These are phyloP conservation scores for Drosophila hydei DNA, from an alignment of 1,140 invertebrate species.

Conservation along the genomic window DNA sequence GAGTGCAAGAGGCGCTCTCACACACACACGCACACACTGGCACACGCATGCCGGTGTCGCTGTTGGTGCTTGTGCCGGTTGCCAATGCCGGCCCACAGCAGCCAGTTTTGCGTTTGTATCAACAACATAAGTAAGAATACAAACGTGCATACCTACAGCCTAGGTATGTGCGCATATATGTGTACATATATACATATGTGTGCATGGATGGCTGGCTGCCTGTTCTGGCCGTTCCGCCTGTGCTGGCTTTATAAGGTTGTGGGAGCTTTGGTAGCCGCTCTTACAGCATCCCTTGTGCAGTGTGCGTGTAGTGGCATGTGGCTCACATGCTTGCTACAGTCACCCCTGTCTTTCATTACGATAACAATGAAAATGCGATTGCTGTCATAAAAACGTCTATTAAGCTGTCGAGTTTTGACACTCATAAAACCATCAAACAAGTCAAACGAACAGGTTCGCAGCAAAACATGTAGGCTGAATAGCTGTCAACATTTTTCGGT, in stretches of 20 bases:
- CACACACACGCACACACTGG: conserved; percentile 3
- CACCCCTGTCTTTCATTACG: conserved; percentile 22
- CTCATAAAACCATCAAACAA: conserved; percentile 83
- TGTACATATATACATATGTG: neutral
- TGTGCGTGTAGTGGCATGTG: conserved; percentile 9
- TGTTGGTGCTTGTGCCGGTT: conserved; percentile 1
- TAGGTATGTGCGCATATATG: neutral
- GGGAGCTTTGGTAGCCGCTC: conserved; percentile 2
- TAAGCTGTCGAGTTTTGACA: conserved; percentile 77
- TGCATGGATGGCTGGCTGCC: neutral
- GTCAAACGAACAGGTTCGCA: conserved; percentile 76
- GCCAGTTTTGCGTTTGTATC: conserved; percentile 12
- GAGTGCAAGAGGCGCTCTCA: conserved; percentile 3
- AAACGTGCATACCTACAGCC: neutral
- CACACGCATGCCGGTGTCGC: conserved; percentile 8
- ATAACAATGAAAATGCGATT: conserved; percentile 64
- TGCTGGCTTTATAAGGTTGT: neutral
- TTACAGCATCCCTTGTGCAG: conserved; percentile 50
- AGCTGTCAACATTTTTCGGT: conserved; percentile 61
- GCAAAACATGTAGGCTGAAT: conserved; percentile 52
- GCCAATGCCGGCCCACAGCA: conserved; percentile 4
- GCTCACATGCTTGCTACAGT: neutral
- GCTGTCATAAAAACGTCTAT: conserved; percentile 69
- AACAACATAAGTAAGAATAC: neutral
- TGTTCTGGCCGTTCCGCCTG: too few relatives aligned